Conservation (phyloP, 64 coral and sea anemone species). For the Orbicella faveolata region DNA sequence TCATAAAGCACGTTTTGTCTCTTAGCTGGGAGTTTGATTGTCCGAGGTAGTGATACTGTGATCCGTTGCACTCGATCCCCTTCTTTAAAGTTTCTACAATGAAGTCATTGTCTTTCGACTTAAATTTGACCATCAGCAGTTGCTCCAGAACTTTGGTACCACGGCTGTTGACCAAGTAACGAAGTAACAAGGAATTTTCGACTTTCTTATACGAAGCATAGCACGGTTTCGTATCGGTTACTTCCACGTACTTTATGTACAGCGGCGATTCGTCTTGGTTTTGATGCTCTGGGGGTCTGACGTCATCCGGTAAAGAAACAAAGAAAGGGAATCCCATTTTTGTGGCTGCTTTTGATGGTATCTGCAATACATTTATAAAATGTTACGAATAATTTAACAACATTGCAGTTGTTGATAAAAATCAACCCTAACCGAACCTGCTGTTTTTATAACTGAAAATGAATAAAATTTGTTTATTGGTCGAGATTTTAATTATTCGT, state of each 20-base stretch:
- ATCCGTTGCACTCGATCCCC: constrained; percentile 37
- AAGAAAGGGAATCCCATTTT: constrained; percentile 27
- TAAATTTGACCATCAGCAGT: constrained; percentile 3
- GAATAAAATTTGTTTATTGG: no score
- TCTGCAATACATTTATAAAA: background rate
- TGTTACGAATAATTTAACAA: background rate
- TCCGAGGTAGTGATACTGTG: constrained; percentile 47
- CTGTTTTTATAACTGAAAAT: no score
- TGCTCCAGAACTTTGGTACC: background rate
- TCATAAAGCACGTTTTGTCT: constrained; percentile 62
- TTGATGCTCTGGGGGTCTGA: constrained; percentile 9
- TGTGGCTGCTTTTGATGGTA: background rate
- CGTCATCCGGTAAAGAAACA: constrained; percentile 16
- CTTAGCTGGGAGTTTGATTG: constrained; percentile 49
- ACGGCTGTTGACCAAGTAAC: background rate
- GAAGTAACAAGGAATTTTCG: constrained; percentile 13
- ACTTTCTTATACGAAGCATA: constrained; percentile 12
- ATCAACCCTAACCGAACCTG: no score
- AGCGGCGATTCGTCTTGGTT: background rate
- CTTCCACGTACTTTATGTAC: constrained; percentile 4
- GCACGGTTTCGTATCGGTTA: background rate
- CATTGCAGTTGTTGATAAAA: background rate
- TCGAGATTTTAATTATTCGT: no score
- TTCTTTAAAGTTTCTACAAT: constrained; percentile 29
- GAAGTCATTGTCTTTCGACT: background rate